Conservation (phyloP, 2,888 invertebrate genomes). For the Eumerus sabulonum region DNA sequence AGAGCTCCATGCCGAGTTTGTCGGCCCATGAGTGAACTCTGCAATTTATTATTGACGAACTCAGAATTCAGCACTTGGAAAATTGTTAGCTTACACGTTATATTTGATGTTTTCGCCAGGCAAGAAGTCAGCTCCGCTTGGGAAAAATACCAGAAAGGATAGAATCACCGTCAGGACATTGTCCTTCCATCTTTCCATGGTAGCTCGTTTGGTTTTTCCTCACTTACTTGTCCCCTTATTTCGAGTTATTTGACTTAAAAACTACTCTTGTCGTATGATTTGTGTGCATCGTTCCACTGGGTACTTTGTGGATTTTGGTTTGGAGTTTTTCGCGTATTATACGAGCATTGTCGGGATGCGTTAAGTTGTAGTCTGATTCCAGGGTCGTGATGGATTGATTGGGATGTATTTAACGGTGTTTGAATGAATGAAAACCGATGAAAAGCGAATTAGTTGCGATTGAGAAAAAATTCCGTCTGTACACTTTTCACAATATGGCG, state of each 20-base stretch:
- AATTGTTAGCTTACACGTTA: constrained; percentile 75
- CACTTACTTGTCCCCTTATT: no score
- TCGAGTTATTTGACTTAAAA: constrained; percentile 24
- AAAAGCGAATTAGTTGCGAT: constrained; percentile 7
- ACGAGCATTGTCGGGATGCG: constrained; percentile 23
- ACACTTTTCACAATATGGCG: constrained; percentile 70
- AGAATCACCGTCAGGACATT: constrained; percentile 71
- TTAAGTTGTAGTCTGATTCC: background rate
- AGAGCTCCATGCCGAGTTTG: constrained; percentile 88
- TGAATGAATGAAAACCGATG: constrained; percentile 1
- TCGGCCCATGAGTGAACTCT: constrained; percentile 91
- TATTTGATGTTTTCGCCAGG: constrained; percentile 78
- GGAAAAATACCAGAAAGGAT: constrained; percentile 74
- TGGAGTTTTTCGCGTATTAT: constrained; percentile 14
- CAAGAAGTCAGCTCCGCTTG: constrained; percentile 75
- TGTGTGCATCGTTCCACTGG: constrained; percentile 43
- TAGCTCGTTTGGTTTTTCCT: constrained; percentile 32
- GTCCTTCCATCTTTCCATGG: constrained; percentile 70
- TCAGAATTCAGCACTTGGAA: background rate
- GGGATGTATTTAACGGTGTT: constrained; percentile 1
- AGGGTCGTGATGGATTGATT: background rate
- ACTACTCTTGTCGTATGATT: constrained; percentile 21
- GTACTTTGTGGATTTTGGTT: background rate
- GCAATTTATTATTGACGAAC: constrained; percentile 10
- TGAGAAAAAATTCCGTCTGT: constrained; percentile 70